Base-by-base conservation (phyloP, 2,888 invertebrate species). In the Tenthredo notha region DNA sequence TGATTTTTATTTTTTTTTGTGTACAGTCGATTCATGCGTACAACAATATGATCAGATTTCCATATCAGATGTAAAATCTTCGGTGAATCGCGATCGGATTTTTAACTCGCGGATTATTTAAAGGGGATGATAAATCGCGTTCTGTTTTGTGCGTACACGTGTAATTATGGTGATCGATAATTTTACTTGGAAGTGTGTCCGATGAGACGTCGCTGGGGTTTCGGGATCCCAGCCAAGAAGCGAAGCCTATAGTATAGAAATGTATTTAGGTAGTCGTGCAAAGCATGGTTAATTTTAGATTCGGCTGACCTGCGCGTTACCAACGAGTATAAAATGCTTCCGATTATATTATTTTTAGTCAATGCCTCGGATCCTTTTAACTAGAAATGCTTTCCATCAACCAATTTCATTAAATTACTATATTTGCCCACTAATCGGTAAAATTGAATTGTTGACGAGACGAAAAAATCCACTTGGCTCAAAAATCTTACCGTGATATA, bases 281-380 rank as follows among this genome's bases (percentile, higher is more conserved):
- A 90, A 90, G 88, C 90, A 84, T 82, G 86, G 89, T 90, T 92
- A 92, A 92, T 90, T 92, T 92, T 92, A 92, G 90, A 89, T 85
- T 87, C 85, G 88, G 87, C 89, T 89, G 91, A 91, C 91, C 91
- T 90, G 91, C 89, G 90, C 90, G 88, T 87, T 88, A 88, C 88
- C 87, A 87, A 87, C 87, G 88, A 88, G 89, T 88, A 90, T 91
- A 90, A 92, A 92, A 92, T 90, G 88, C 90, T 91, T 90, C 89
- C 90, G 91, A 91, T 92, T 91, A 91, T 89, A 89, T 92, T 92
- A 92, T 92, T 92, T 92, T 92, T 92, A 91, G 91, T 88, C 83
- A 67, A 83, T 83, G 83, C 83, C 83, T 25, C 67, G 10, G 61
- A 47, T 67, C 67, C n/a, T 67, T 82, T 67, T 47, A 50, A 65